Percentiles rank a stretch among this genome's conserved stretches.
Conservation (phyloP, 2,797 vertebrate genomes). For the Falco berigora region DNA sequence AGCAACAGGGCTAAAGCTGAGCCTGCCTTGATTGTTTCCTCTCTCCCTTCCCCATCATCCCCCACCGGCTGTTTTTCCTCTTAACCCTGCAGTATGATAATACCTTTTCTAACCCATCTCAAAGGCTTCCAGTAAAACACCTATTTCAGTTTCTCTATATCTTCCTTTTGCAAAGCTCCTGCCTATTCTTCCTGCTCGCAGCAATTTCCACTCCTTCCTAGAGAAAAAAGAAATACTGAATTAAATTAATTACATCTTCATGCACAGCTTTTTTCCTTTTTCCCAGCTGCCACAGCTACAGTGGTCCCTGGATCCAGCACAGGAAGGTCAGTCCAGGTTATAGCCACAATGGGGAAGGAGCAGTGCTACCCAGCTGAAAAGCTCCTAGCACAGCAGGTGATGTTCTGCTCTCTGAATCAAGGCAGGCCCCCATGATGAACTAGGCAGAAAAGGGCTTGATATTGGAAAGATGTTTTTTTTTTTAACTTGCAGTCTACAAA, state of each 20-base stretch:
- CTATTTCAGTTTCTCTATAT: background rate
- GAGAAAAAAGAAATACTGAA: background rate
- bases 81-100: background rate
- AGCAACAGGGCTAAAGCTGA: background rate
- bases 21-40: background rate
- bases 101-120: background rate
- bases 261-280: background rate
- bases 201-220: background rate
- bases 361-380: no score
- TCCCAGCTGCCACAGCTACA: background rate
- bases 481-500: no score
- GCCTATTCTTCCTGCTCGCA: background rate
- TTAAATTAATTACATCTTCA: background rate
- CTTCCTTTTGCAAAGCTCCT: background rate
- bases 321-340: background rate
- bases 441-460: background rate
- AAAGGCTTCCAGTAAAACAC: background rate
- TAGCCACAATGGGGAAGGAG: background rate
- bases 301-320: fast-evolving
- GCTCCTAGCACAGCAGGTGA: background rate
- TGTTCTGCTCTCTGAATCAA: background rate
- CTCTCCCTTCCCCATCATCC: no score
- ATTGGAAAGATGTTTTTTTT: background rate
- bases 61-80: background rate
- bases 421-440: background rate